These are phyloP conservation scores for Sitobion miscanthi DNA, from an alignment of 1,140 invertebrate genomes.

Conservation along the genomic window DNA sequence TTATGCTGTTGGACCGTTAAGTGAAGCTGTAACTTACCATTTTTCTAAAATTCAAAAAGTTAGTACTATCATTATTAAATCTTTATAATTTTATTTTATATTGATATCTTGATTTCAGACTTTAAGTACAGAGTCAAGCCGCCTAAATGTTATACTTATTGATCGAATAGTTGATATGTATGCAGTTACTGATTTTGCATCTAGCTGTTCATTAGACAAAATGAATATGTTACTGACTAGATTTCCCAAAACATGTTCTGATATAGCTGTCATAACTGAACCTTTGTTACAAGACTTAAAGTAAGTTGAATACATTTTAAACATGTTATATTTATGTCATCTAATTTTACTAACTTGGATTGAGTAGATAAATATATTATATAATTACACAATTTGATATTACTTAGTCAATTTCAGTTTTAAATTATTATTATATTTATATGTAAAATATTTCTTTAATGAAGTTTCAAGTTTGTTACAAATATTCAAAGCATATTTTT, in stretches of 20 bases:
- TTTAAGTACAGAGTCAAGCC: neutral
- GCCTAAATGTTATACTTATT: slow-evolving; percentile 42
- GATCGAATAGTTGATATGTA: slow-evolving; percentile 53
- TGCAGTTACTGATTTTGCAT: slow-evolving; percentile 53
- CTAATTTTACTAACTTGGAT: neutral
- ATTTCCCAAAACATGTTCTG: slow-evolving; percentile 48
- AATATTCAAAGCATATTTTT: neutral
- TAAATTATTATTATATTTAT: neutral
- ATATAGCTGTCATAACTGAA: slow-evolving; percentile 40
- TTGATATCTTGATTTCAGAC: neutral
- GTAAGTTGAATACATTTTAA: neutral
- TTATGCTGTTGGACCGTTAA: slow-evolving; percentile 41
- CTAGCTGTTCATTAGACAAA: slow-evolving; percentile 43
- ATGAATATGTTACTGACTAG: slow-evolving; percentile 43
- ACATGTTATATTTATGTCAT: neutral
- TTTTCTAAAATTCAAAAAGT: slow-evolving; percentile 41
- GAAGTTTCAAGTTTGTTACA: neutral
- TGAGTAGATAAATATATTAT: neutral
- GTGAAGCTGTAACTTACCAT: slow-evolving; percentile 43
- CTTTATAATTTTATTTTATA: neutral
- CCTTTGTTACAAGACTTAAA: slow-evolving; percentile 31
- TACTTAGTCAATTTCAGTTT: neutral
- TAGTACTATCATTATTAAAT: neutral
- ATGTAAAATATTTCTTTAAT: neutral
- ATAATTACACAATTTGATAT: neutral